A percentile compares a stretch with the other conserved stretches of the same genome.
phyloP scores from a whole-genome alignment of 2,797 vertebrate genomes.

The Catharus ustulatus region DNA sequence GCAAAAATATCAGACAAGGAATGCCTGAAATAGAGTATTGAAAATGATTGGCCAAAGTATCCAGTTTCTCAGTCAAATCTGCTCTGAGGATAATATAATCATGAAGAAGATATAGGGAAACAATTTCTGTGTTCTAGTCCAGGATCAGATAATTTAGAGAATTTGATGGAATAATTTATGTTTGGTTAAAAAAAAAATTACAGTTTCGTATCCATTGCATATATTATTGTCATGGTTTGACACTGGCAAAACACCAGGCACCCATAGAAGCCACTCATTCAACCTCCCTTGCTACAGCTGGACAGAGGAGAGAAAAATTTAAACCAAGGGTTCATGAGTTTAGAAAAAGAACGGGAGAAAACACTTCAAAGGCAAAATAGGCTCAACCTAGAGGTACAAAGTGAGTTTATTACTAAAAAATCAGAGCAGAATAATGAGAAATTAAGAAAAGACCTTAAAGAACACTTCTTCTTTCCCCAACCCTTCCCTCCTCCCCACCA shows the following conservation, averaged over 20 bases:
- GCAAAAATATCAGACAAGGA: background rate
- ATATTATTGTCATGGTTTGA: background rate
- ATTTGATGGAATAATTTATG: background rate
- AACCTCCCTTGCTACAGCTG: background rate
- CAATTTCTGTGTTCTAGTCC: background rate
- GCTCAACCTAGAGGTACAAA: background rate
- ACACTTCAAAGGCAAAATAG: background rate
- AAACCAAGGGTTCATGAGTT: background rate
- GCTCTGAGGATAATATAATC: background rate
- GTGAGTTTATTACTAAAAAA: background rate
- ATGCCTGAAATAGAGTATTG: background rate
- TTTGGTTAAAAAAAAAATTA: background rate
- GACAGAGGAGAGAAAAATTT: background rate
- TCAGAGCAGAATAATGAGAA: background rate
- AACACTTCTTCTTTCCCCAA: background rate
- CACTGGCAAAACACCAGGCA: background rate
- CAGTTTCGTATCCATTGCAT: background rate
- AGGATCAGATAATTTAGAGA: background rate
- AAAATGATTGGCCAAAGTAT: background rate
- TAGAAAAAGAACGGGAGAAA: background rate
- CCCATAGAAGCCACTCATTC: background rate
- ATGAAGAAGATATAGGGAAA: background rate
- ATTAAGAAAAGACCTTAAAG: background rate
- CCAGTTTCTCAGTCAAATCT: background rate
- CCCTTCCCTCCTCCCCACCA: background rate